Conservation (phyloP, 1,140 invertebrate genomes). For the Cotesia vestalis region DNA sequence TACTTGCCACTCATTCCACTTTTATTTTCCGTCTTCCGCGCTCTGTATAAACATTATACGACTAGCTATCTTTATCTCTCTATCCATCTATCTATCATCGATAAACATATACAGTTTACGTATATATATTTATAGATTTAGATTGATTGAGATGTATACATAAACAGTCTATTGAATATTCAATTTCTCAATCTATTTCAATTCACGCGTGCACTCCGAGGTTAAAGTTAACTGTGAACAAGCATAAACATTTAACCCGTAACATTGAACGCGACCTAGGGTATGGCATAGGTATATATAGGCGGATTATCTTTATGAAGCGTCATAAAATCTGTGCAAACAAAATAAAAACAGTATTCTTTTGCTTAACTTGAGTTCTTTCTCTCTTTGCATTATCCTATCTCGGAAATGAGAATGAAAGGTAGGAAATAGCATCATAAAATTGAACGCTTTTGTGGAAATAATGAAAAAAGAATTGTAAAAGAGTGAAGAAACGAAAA, state of each 20-base stretch:
- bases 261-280: neutral
- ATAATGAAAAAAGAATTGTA: slow-evolving; percentile 20
- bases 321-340: slow-evolving; percentile 9
- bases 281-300: too few relatives aligned
- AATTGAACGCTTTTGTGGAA: slow-evolving; percentile 37
- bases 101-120: neutral
- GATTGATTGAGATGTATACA: neutral
- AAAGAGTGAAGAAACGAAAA: neutral
- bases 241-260: slow-evolving; percentile 11
- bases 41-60: neutral
- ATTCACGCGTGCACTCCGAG: slow-evolving; percentile 11
- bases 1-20: slow-evolving; percentile 13
- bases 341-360: slow-evolving; percentile 5
- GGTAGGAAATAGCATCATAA: slow-evolving; percentile 39
- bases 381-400: slow-evolving; percentile 8
- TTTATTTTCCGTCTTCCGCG: neutral
- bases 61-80: too few relatives aligned
- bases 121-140: neutral
- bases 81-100: too few relatives aligned
- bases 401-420: slow-evolving; percentile 38
- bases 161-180: slow-evolving; percentile 19
- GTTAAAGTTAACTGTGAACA: slow-evolving; percentile 13
- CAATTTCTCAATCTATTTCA: slow-evolving; percentile 7
- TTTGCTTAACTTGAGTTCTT: slow-evolving; percentile 2
- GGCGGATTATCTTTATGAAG: neutral